Evolutionary conservation across 2,888 invertebrate genomes (phyloP).

Genomic region (Drosophila tanythrix): DNA sequence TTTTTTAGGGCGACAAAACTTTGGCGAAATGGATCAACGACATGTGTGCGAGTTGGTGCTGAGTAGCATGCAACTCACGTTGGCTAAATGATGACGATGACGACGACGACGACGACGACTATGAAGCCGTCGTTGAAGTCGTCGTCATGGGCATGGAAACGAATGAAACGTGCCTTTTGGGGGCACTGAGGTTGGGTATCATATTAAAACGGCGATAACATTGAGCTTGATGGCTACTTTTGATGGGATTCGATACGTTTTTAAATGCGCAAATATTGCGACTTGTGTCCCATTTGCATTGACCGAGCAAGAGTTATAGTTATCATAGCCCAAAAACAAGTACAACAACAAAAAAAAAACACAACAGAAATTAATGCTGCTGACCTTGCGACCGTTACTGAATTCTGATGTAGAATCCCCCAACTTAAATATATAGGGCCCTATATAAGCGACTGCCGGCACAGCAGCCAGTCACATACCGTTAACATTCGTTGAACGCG

Average conservation of each 20-base stretch:
- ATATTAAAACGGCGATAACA: conserved; percentile 75
- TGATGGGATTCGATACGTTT: conserved; percentile 70
- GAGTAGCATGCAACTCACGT: conserved; percentile 66
- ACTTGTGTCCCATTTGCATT: conserved; percentile 69
- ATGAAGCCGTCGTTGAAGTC: not conserved
- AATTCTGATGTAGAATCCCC: conserved; percentile 75
- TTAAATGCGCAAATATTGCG: conserved; percentile 75
- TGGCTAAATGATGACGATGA: conserved; percentile 65
- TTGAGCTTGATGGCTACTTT: conserved; percentile 75
- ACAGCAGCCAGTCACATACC: conserved; percentile 74
- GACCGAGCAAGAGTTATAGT: conserved; percentile 65
- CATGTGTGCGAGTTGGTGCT: conserved; percentile 61
- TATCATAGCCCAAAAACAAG: conserved; percentile 64
- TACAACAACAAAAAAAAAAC: not conserved
- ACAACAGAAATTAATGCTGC: conserved; percentile 12
- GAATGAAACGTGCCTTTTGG: conserved; percentile 44
- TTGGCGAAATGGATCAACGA: conserved; percentile 75
- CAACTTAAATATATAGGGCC: conserved; percentile 13
- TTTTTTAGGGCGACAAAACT: conserved; percentile 56
- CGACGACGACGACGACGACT: conserved; percentile 25
- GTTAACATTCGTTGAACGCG: conserved; percentile 59
- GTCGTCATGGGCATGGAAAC: conserved; percentile 59
- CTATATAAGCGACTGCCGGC: conserved; percentile 65
- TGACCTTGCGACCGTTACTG: conserved; percentile 81
- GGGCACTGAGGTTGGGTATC: conserved; percentile 35